phyloP scores from a whole-genome alignment of 2,888 invertebrate species.

The Clunio marinus region DNA sequence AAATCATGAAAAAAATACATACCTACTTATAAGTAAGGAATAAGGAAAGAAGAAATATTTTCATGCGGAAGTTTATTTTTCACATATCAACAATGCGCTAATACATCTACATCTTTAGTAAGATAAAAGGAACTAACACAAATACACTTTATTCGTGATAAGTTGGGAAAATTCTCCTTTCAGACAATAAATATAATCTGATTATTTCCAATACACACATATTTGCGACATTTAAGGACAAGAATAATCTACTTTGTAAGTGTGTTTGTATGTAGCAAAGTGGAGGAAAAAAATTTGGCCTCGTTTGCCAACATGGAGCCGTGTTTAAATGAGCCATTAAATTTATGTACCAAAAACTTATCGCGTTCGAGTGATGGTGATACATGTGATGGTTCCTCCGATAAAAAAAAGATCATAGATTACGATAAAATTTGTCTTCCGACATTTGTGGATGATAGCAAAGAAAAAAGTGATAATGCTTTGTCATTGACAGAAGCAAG shows the following conservation, averaged over 20 bases:
- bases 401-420: neutral
- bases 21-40: too few species aligned
- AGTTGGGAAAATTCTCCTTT: neutral
- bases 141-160: neutral
- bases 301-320: conserved; percentile 14
- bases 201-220: neutral
- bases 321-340: conserved; percentile 27
- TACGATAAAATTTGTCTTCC: conserved; percentile 21
- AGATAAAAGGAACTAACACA: conserved; percentile 1
- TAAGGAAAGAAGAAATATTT: too few species aligned
- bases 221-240: too few species aligned
- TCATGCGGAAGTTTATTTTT: neutral
- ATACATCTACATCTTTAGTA: neutral
- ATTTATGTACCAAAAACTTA: conserved; percentile 18
- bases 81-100: neutral
- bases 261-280: too few species aligned
- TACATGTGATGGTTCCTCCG: neutral
- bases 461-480: conserved; percentile 24
- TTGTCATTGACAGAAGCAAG: neutral
- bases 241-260: too few species aligned
- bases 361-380: neutral
- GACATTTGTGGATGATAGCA: neutral
- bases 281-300: neutral
- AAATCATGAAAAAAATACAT: too few species aligned
- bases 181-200: neutral